Conservation (phyloP, 2,797 vertebrate species). For the Sebastes vulpes region DNA sequence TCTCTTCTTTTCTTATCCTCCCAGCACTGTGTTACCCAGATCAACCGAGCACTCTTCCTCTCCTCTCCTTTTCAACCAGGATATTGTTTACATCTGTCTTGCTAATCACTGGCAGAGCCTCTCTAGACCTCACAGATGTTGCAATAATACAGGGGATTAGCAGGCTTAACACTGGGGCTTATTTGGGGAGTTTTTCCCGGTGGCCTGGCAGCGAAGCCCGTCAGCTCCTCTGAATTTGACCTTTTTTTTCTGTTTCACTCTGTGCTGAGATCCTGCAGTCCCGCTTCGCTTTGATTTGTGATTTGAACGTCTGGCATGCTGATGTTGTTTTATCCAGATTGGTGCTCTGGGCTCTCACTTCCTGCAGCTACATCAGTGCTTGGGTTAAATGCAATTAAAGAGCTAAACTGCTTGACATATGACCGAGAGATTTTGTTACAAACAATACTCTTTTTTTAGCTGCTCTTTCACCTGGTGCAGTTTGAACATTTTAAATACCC, state of each 20-base stretch:
- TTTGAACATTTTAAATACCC: background rate
- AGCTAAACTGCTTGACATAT: slow-evolving; percentile 16
- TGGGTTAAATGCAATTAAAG: slow-evolving; percentile 39
- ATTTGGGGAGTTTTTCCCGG: slow-evolving; percentile 73
- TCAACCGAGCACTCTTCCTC: slow-evolving; percentile 27
- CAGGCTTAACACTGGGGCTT: slow-evolving; percentile 77
- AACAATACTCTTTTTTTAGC: background rate
- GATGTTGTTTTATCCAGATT: slow-evolving; percentile 46
- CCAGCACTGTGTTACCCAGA: slow-evolving; percentile 37
- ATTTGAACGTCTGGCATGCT: slow-evolving; percentile 32
- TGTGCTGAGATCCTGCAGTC: slow-evolving; percentile 49
- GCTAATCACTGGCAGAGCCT: slow-evolving; percentile 78
- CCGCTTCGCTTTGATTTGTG: slow-evolving; percentile 69
- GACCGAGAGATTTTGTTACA: slow-evolving; percentile 8
- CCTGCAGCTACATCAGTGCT: slow-evolving; percentile 20
- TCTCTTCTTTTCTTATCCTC: slow-evolving; percentile 44
- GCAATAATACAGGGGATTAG: slow-evolving; percentile 82
- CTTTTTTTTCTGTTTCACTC: slow-evolving; percentile 57
- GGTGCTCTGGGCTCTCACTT: slow-evolving; percentile 32
- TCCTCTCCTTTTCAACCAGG: slow-evolving; percentile 47
- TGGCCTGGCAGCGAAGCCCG: slow-evolving; percentile 57
- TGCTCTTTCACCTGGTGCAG: background rate
- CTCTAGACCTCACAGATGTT: slow-evolving; percentile 83
- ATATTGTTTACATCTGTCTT: slow-evolving; percentile 82
- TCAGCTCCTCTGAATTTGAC: slow-evolving; percentile 72